These are phyloP conservation scores for Scomber colias DNA, from an alignment of 2,113 vertebrate species.

Conservation along the genomic window DNA sequence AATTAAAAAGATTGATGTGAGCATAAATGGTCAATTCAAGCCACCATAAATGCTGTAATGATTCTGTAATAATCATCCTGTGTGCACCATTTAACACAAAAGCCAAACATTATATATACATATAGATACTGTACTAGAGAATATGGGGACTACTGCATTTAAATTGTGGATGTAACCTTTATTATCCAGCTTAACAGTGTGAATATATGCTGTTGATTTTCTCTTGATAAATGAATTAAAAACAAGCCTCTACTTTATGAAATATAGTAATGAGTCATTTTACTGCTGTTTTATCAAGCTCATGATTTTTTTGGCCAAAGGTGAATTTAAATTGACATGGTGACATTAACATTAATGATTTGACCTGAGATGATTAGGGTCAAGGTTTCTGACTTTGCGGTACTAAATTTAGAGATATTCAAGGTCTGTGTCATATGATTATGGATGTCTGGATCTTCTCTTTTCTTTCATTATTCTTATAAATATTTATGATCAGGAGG, in stretches of 20 bases:
- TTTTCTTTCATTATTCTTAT: conserved; percentile 19
- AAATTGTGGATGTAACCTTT: background rate
- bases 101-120: background rate
- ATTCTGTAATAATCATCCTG: background rate
- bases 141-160: background rate
- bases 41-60: background rate
- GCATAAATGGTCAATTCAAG: too few species aligned
- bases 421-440: conserved; percentile 40
- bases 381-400: conserved; percentile 48
- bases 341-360: conserved; percentile 42
- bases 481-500: conserved; percentile 58
- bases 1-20: too few species aligned
- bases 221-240: background rate
- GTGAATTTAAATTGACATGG: conserved; percentile 34
- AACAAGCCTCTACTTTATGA: background rate
- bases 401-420: conserved; percentile 34
- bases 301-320: conserved; percentile 7
- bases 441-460: conserved; percentile 7
- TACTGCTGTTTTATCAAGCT: background rate
- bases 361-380: conserved; percentile 51
- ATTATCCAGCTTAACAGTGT: background rate
- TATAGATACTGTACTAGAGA: too few species aligned
- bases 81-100: conserved; percentile 13
- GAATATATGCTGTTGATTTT: background rate
- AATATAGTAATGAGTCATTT: background rate